These are phyloP conservation scores for Sarcoramphus papa DNA, from an alignment of 2,797 vertebrate species.

Conservation along the genomic window DNA sequence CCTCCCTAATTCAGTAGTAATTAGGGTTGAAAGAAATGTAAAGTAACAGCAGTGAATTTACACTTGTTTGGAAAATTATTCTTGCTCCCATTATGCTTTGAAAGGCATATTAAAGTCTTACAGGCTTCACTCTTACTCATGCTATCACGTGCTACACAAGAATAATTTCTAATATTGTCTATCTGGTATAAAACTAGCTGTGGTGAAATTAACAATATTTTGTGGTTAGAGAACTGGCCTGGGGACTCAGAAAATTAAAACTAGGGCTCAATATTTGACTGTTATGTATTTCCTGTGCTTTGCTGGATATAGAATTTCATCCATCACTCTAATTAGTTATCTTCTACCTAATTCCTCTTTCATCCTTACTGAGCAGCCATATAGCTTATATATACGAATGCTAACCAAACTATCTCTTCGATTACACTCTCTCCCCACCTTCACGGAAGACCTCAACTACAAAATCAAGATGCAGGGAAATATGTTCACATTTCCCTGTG, in stretches of 20 bases:
- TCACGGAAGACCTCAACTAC: not conserved
- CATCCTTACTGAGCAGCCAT: not conserved
- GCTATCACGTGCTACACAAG: not conserved
- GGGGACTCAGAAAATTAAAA: conserved; percentile 29
- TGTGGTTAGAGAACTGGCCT: not conserved
- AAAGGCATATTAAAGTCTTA: not conserved
- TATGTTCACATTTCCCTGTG: fast-evolving
- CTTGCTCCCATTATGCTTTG: not conserved
- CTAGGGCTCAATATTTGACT: not conserved
- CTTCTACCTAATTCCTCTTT: not conserved
- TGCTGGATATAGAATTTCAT: not conserved
- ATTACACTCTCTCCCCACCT: not conserved
- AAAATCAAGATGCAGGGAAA: not conserved
- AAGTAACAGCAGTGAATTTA: not conserved
- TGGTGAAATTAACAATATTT: not conserved
- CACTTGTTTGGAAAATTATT: not conserved
- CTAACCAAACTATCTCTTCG: not conserved
- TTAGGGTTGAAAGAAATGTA: not conserved
- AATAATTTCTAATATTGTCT: conserved; percentile 8
- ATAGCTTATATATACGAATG: not conserved
- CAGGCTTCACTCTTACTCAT: not conserved
- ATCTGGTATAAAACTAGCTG: not conserved
- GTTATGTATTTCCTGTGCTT: not conserved
- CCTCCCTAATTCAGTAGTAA: not conserved
- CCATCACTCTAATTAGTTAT: conserved; percentile 2